Evolutionary conservation across 2,797 vertebrate genomes (phyloP).

Genomic region (Hapalemur alaotrensis): DNA sequence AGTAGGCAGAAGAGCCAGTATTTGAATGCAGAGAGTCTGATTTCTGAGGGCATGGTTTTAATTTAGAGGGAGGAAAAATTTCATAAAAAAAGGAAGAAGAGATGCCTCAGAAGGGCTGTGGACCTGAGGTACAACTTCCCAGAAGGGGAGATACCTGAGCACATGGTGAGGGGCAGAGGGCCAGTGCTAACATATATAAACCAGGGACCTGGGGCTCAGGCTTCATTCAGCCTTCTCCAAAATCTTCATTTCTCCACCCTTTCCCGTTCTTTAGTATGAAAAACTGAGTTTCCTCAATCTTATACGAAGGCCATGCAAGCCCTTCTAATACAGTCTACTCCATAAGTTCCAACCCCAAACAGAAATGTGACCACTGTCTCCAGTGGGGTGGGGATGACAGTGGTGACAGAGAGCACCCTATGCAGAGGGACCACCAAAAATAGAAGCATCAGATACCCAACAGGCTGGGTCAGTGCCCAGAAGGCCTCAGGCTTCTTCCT

Average conservation of each 20-base stretch:
- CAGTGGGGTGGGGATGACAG: neutral
- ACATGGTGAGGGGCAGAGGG: neutral
- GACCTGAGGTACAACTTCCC: neutral
- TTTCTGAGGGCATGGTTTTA: neutral
- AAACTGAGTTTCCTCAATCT: neutral
- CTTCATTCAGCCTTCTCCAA: neutral
- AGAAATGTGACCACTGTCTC: neutral
- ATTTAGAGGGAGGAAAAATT: neutral
- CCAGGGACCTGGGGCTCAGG: accelerated
- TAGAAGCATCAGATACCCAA: neutral
- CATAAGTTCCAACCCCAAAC: neutral
- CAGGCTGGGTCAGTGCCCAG: neutral
- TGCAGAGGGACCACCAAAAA: neutral
- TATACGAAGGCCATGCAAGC: neutral
- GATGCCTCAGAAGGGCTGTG: neutral
- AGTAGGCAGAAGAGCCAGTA: neutral
- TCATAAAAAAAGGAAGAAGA: neutral
- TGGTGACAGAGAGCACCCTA: accelerated
- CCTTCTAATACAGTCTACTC: neutral
- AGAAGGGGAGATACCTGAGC: neutral
- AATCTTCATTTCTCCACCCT: neutral
- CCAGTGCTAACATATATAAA: neutral
- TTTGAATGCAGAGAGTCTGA: neutral
- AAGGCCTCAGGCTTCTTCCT: neutral
- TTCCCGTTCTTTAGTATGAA: neutral